Evolutionary conservation across 1,140 invertebrate species (phyloP).

Genomic region (Mycetomoellerius zeteki): DNA sequence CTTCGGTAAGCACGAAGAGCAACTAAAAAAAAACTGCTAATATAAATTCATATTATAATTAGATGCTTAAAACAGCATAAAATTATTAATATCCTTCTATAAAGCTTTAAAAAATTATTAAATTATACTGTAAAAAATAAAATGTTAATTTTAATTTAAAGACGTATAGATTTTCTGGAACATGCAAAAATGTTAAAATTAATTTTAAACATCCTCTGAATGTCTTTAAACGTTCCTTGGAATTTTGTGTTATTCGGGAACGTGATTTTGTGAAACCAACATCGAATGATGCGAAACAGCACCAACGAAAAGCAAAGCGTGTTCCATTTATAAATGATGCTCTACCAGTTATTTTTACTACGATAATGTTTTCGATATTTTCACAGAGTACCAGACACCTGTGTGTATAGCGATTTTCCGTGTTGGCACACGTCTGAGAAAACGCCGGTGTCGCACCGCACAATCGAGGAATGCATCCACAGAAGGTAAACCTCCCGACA

Average conservation of each 20-base stretch:
- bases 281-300: not conserved
- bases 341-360: too few species aligned
- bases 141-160: too few species aligned
- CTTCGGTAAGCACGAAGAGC: not conserved
- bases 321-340: conserved; percentile 15
- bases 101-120: too few species aligned
- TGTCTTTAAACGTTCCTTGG: too few species aligned
- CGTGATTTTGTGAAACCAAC: not conserved
- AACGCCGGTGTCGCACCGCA: conserved; percentile 67
- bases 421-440: conserved; percentile 52
- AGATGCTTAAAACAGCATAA: too few species aligned
- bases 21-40: not conserved
- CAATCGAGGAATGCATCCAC: conserved; percentile 65
- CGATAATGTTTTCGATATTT: conserved; percentile 26
- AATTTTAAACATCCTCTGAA: too few species aligned
- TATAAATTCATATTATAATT: conserved; percentile 11
- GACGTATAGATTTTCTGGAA: too few species aligned
- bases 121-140: too few species aligned
- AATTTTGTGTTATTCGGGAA: too few species aligned
- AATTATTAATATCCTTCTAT: too few species aligned
- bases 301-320: not conserved
- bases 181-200: too few species aligned
- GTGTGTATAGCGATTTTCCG: conserved; percentile 49
- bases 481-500: conserved; percentile 71
- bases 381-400: conserved; percentile 1